Evolutionary conservation across 2,797 vertebrate species (phyloP).

Genomic region (Sebastolobus alascanus): DNA sequence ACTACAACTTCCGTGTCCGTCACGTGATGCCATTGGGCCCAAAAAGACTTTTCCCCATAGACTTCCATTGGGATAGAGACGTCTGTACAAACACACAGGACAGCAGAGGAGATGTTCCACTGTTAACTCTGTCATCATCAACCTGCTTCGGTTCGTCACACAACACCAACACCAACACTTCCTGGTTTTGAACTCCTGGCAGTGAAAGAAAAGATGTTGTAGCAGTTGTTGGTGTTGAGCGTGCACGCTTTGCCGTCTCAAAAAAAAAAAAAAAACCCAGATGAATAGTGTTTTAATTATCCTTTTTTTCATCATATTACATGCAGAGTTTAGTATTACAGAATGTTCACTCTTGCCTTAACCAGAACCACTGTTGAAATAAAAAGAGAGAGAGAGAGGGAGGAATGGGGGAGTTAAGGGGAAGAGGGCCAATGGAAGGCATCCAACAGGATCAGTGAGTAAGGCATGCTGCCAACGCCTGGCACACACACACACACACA

Average conservation of each 20-base stretch:
- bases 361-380: conserved; percentile 48
- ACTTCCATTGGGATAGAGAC: too few relatives aligned
- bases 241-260: conserved; percentile 6
- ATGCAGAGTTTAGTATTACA: conserved; percentile 48
- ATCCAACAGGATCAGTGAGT: conserved; percentile 83
- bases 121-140: conserved; percentile 19
- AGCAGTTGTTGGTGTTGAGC: conserved; percentile 1
- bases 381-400: conserved; percentile 46
- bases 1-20: too few relatives aligned
- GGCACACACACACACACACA: conserved; percentile 59
- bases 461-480: conserved; percentile 81
- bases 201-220: not conserved
- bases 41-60: too few relatives aligned
- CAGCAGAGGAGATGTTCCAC: conserved; percentile 18
- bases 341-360: conserved; percentile 36
- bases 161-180: conserved; percentile 20
- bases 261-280: not conserved
- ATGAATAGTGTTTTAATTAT: conserved; percentile 37
- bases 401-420: conserved; percentile 66
- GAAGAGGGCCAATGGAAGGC: conserved; percentile 80
- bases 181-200: conserved; percentile 24
- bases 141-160: conserved; percentile 13
- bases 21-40: too few relatives aligned
- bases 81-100: not conserved
- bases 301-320: conserved; percentile 61